Evolutionary conservation across 2,113 vertebrate genomes (phyloP).

Genomic region (Limnothrissa miodon): DNA sequence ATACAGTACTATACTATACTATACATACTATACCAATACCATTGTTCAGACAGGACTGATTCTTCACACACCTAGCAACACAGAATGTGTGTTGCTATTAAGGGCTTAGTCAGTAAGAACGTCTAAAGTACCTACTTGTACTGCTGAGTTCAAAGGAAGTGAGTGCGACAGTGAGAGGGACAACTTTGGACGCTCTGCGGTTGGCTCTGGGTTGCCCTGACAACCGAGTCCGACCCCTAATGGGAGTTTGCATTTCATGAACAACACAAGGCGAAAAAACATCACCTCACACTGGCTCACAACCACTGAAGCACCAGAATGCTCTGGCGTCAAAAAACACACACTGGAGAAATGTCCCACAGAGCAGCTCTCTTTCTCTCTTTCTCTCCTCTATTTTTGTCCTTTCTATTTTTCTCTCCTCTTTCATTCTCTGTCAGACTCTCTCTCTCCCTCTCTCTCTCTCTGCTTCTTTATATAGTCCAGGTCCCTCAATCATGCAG

Average conservation of each 20-base stretch:
- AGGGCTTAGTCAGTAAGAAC: background rate
- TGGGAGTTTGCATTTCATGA: background rate
- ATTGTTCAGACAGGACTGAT: background rate
- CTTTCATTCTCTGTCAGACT: background rate
- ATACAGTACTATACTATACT: no score
- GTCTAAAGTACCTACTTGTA: background rate
- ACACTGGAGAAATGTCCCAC: background rate
- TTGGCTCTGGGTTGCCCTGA: background rate
- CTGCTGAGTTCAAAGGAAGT: background rate
- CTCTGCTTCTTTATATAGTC: background rate
- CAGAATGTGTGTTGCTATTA: background rate
- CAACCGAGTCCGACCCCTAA: background rate
- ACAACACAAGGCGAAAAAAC: background rate
- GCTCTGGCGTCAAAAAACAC: background rate
- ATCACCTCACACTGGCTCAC: background rate
- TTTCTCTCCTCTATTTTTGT: background rate
- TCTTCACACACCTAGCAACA: background rate
- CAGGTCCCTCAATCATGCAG: background rate
- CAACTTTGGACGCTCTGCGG: background rate
- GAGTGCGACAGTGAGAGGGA: background rate
- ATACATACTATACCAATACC: background rate
- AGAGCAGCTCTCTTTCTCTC: background rate
- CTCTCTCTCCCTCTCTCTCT: slow-evolving; percentile 4
- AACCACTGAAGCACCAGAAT: background rate
- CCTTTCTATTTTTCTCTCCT: background rate